A percentile compares a stretch with the other conserved stretches of the same genome.
These are phyloP conservation scores for Chaetodon trifasciatus DNA, from an alignment of 2,797 vertebrate genomes.

Conservation along the genomic window DNA sequence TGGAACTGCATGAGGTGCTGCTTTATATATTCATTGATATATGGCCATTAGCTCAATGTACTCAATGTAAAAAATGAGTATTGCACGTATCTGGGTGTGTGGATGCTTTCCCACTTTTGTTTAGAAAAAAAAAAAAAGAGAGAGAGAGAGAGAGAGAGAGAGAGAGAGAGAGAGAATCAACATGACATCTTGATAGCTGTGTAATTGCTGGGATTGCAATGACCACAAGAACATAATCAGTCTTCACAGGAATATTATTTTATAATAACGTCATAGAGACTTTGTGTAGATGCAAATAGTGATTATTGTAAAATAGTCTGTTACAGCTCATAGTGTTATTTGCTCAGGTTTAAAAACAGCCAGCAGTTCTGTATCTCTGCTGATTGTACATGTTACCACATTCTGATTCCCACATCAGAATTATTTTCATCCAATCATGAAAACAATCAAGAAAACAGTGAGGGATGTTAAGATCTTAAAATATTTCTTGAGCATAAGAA, in stretches of 20 bases:
- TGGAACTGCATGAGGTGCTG: not conserved
- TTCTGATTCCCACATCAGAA: not conserved
- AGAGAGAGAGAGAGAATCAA: not conserved
- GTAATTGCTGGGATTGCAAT: not conserved
- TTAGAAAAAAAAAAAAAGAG: not conserved
- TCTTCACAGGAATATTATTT: not conserved
- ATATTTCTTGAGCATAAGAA: not conserved
- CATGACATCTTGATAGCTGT: not conserved
- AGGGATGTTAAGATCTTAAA: not conserved
- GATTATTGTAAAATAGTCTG: not conserved
- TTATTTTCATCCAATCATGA: not conserved
- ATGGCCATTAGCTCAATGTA: not conserved
- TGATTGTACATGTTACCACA: not conserved
- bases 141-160: no score
- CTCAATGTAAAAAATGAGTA: no score
- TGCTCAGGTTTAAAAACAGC: not conserved
- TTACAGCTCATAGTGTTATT: not conserved
- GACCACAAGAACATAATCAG: not conserved
- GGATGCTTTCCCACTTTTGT: not conserved
- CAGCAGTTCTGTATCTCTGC: not conserved
- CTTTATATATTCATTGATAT: not conserved
- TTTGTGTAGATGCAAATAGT: not conserved
- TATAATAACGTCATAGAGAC: not conserved
- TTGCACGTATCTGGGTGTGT: not conserved
- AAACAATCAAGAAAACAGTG: not conserved